Evolutionary conservation across 2,113 vertebrate genomes (phyloP).

Genomic region (Oncorhynchus gorbuscha): DNA sequence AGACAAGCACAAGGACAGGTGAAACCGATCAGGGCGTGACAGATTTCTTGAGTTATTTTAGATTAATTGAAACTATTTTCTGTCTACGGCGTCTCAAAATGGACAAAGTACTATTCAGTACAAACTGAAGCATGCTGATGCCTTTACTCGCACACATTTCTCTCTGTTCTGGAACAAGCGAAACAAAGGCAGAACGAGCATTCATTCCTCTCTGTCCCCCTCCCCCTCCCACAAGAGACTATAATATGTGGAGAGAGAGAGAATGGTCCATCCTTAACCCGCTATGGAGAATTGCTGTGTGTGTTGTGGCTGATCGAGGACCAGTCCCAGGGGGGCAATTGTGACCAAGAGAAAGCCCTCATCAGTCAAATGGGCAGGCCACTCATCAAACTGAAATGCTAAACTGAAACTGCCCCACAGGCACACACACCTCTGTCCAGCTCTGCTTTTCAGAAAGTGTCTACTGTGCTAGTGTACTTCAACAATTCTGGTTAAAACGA

Average conservation of each 20-base stretch:
- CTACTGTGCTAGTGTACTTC: no score
- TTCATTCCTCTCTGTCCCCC: neutral
- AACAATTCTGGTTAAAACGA: no score
- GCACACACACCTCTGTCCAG: no score
- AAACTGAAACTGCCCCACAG: neutral
- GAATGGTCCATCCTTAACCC: neutral
- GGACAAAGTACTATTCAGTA: no score
- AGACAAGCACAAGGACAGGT: no score
- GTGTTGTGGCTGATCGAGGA: neutral
- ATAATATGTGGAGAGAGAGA: neutral
- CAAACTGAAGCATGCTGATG: no score
- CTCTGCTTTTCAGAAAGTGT: no score
- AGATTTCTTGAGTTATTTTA: no score
- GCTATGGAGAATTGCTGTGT: neutral
- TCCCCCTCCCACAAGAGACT: neutral
- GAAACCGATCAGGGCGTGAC: no score
- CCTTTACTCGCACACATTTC: neutral
- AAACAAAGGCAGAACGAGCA: neutral
- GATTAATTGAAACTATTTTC: no score
- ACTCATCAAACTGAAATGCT: slow-evolving; percentile 12
- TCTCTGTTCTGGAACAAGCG: neutral
- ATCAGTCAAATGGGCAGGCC: slow-evolving; percentile 13
- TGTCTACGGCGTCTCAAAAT: no score
- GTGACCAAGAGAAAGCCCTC: slow-evolving; percentile 6
- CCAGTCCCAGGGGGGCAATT: slow-evolving; percentile 7